A percentile compares a stretch with the other conserved stretches of the same genome.
Conservation (phyloP, 2,113 vertebrate genomes). For the Muntiacus muntjak region DNA sequence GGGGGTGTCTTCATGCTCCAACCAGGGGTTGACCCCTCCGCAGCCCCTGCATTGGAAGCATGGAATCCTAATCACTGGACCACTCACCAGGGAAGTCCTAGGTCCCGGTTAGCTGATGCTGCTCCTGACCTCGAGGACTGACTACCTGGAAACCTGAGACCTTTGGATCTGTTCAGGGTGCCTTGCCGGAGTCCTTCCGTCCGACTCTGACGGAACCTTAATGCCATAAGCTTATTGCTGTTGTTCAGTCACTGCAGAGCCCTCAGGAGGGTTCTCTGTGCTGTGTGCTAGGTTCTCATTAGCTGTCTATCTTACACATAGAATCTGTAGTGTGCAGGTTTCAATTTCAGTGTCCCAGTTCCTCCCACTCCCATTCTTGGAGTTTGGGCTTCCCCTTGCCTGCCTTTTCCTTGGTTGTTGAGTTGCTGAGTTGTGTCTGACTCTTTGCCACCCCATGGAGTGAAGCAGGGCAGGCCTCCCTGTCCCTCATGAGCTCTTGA, state of each 20-base stretch:
- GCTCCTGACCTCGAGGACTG: neutral
- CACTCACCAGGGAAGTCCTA: accelerated
- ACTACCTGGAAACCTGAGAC: neutral
- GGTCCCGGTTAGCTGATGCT: neutral
- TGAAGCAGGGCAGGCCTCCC: neutral
- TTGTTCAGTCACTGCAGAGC: neutral
- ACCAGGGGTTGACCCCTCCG: neutral
- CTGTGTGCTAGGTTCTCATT: neutral
- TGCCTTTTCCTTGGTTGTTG: neutral
- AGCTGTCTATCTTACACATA: accelerated
- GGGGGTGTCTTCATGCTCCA: accelerated
- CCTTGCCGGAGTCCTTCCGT: neutral
- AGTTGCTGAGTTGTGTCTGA: neutral
- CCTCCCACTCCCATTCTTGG: neutral
- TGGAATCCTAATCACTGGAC: neutral
- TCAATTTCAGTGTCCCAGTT: neutral
- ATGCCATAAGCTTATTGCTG: neutral
- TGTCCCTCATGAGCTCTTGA: neutral
- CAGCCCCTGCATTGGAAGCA: neutral
- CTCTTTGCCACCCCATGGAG: neutral
- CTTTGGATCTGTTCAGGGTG: accelerated
- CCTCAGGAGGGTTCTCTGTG: neutral
- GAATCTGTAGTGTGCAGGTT: accelerated
- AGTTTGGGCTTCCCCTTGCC: neutral
- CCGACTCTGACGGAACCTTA: neutral